Percentiles rank a stretch among this genome's conserved stretches.
Conservation (phyloP, 2,888 invertebrate species). For the Melangyna quadrimaculata region DNA sequence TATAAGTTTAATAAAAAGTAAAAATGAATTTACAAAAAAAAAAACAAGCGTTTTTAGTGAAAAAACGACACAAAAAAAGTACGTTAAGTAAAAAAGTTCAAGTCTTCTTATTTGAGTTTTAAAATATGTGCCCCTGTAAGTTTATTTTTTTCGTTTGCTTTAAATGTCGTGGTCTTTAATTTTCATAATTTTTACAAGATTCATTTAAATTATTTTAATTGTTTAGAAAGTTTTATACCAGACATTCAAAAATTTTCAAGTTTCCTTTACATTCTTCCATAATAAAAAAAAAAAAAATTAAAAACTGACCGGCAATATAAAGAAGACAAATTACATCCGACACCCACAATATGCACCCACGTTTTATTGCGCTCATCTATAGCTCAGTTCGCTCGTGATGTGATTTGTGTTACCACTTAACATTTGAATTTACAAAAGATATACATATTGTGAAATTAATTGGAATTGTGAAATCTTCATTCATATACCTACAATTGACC, state of each 20-base stretch:
- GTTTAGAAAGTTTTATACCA: background rate
- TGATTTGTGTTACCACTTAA: background rate
- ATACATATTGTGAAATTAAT: conserved; percentile 27
- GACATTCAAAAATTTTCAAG: background rate
- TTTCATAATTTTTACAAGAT: background rate
- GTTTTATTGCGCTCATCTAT: background rate
- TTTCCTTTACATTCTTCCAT: background rate
- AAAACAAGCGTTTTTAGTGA: too few relatives aligned
- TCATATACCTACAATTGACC: conserved; percentile 55
- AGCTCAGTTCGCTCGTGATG: too few relatives aligned
- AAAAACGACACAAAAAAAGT: too few relatives aligned
- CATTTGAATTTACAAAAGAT: background rate
- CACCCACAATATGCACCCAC: conserved; percentile 24
- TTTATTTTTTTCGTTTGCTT: too few relatives aligned
- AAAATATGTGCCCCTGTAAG: too few relatives aligned
- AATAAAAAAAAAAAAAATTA: background rate
- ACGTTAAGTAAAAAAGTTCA: too few relatives aligned
- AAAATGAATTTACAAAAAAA: too few relatives aligned
- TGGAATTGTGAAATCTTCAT: conserved; percentile 44
- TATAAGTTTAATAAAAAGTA: too few relatives aligned
- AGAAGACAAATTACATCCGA: conserved; percentile 2
- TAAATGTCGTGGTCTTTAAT: background rate
- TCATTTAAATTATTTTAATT: background rate
- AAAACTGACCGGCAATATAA: background rate
- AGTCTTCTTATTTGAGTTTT: too few relatives aligned